Conservation (phyloP, 2,113 vertebrate species). For the Hippocampus abdominalis region DNA sequence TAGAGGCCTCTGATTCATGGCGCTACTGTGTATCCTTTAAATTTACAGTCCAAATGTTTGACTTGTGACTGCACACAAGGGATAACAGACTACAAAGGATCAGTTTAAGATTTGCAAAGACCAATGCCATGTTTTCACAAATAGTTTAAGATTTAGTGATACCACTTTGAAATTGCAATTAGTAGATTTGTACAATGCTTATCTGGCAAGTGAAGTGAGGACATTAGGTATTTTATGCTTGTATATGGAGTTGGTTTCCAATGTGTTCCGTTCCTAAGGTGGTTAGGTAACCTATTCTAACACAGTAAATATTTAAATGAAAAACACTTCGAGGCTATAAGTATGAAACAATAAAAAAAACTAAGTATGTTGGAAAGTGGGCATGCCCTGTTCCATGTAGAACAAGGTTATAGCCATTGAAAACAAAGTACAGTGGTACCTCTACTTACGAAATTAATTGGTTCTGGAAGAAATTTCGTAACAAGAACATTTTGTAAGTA, state of each 20-base stretch:
- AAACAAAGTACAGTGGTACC: too few relatives aligned
- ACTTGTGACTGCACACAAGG: constrained; percentile 20
- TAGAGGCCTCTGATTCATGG: constrained; percentile 16
- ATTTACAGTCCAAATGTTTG: neutral
- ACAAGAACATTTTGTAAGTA: too few relatives aligned
- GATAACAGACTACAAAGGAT: constrained; percentile 9
- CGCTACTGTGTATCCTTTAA: neutral
- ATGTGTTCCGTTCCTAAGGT: neutral
- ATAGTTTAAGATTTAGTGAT: neutral
- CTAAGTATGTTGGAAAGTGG: too few relatives aligned
- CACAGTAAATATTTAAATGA: neutral
- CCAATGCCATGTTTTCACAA: constrained; percentile 1
- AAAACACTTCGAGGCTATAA: too few relatives aligned
- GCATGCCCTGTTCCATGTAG: too few relatives aligned
- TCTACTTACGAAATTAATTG: too few relatives aligned
- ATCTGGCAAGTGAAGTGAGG: neutral
- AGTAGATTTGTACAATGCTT: neutral
- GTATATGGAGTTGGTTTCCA: neutral
- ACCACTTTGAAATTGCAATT: neutral
- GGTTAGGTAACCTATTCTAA: too few relatives aligned
- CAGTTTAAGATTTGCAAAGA: neutral
- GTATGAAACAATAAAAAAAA: too few relatives aligned
- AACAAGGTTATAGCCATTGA: too few relatives aligned
- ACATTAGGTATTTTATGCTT: neutral
- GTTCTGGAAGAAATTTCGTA: too few relatives aligned